Evolutionary conservation across 2,888 invertebrate species (phyloP).

Genomic region (Cosmia trapezina): DNA sequence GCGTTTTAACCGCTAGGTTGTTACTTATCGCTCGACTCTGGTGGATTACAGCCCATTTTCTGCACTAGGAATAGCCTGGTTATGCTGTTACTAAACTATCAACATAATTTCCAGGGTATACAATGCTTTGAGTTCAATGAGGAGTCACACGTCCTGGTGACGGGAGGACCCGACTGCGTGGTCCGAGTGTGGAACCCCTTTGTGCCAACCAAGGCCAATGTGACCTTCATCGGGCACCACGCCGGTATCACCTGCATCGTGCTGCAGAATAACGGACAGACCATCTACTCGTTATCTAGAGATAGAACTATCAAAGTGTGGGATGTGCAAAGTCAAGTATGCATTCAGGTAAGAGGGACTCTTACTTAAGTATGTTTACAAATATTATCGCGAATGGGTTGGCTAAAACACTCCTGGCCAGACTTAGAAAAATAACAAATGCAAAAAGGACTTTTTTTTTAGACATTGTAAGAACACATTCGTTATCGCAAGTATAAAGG

Average conservation of each 20-base stretch:
- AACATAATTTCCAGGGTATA: slow-evolving; percentile 85
- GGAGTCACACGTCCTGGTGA: slow-evolving; percentile 90
- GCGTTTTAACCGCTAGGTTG: neutral
- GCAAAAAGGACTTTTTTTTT: too few species aligned
- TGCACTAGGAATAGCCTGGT: neutral
- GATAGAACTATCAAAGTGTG: slow-evolving; percentile 94
- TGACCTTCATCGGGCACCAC: slow-evolving; percentile 92
- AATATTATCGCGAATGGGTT: too few species aligned
- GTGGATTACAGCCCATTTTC: neutral
- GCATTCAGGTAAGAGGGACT: slow-evolving; percentile 90
- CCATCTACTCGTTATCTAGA: slow-evolving; percentile 93
- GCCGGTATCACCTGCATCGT: slow-evolving; percentile 92
- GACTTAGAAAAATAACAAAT: too few species aligned
- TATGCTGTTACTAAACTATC: neutral
- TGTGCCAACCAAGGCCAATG: slow-evolving; percentile 92
- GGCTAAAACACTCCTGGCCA: too few species aligned
- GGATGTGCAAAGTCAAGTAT: slow-evolving; percentile 92
- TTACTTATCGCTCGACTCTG: neutral
- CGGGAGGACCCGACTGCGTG: slow-evolving; percentile 94
- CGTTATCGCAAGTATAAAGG: too few species aligned
- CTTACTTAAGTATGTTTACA: too few species aligned
- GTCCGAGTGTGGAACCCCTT: slow-evolving; percentile 95
- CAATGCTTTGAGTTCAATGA: slow-evolving; percentile 92
- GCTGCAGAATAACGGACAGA: slow-evolving; percentile 92
- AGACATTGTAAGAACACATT: too few species aligned